phyloP scores from a whole-genome alignment of 2,888 invertebrate genomes.

The Apodemia zela region DNA sequence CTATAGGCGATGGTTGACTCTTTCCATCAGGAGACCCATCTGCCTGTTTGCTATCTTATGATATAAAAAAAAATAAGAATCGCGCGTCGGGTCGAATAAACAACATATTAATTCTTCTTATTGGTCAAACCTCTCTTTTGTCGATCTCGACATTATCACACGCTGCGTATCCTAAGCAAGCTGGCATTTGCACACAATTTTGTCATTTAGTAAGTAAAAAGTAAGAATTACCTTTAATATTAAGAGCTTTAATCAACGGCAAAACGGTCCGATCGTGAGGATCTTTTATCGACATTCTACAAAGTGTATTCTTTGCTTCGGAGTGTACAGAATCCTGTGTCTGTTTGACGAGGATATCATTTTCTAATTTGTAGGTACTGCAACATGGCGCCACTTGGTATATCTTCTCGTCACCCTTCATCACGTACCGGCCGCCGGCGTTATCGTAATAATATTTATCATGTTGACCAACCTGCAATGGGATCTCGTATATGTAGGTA shows the following conservation, averaged over 20 bases:
- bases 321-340: slow-evolving; percentile 47
- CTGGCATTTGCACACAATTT: too few relatives aligned
- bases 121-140: too few relatives aligned
- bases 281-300: slow-evolving; percentile 41
- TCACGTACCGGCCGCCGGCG: slow-evolving; percentile 47
- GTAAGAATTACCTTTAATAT: slow-evolving; percentile 40
- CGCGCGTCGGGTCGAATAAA: too few relatives aligned
- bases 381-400: slow-evolving; percentile 54
- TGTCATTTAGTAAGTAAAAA: too few relatives aligned
- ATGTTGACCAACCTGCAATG: slow-evolving; percentile 37
- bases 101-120: too few relatives aligned
- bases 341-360: slow-evolving; percentile 40
- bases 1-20: too few relatives aligned
- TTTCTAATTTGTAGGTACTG: slow-evolving; percentile 46
- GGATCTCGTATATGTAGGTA: neutral
- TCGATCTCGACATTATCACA: too few relatives aligned
- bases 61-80: too few relatives aligned
- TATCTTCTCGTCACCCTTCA: slow-evolving; percentile 42
- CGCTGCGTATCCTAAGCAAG: too few relatives aligned
- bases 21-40: too few relatives aligned
- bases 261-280: slow-evolving; percentile 37
- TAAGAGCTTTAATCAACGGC: slow-evolving; percentile 39
- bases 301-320: slow-evolving; percentile 36
- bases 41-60: too few relatives aligned
- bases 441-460: slow-evolving; percentile 48